These are phyloP conservation scores for Tanypteryx hageni DNA, from an alignment of 2,888 invertebrate species.

Conservation along the genomic window DNA sequence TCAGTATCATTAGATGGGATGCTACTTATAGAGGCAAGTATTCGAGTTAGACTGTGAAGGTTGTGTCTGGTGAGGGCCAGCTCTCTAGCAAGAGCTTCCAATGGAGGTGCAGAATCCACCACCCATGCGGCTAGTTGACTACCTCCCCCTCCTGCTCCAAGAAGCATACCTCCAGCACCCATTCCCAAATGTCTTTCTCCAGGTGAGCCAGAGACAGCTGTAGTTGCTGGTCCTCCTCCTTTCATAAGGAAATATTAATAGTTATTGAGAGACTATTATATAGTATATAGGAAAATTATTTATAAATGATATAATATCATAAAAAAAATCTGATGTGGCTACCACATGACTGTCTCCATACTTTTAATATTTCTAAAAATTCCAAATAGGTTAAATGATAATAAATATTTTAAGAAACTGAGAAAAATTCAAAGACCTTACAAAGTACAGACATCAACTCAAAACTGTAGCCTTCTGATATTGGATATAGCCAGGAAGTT, in stretches of 20 bases:
- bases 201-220: slow-evolving; percentile 54
- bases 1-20: slow-evolving; percentile 76
- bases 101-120: slow-evolving; percentile 81
- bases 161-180: slow-evolving; percentile 62
- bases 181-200: slow-evolving; percentile 52
- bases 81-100: slow-evolving; percentile 82
- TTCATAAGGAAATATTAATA: neutral
- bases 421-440: too few species aligned
- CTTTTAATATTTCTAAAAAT: too few species aligned
- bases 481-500: too few species aligned
- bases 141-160: slow-evolving; percentile 71
- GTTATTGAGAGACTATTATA: neutral
- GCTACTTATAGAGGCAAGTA: slow-evolving; percentile 79
- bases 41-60: slow-evolving; percentile 81
- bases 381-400: too few species aligned
- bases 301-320: neutral
- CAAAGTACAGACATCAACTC: too few species aligned
- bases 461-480: too few species aligned
- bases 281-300: neutral
- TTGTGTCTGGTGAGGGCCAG: slow-evolving; percentile 83
- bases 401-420: too few species aligned
- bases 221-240: slow-evolving; percentile 55
- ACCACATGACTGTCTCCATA: too few species aligned
- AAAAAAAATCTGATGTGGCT: too few species aligned
- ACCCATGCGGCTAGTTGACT: slow-evolving; percentile 82